Conservation (phyloP, 1,140 invertebrate species). For the Holotrichia oblita region DNA sequence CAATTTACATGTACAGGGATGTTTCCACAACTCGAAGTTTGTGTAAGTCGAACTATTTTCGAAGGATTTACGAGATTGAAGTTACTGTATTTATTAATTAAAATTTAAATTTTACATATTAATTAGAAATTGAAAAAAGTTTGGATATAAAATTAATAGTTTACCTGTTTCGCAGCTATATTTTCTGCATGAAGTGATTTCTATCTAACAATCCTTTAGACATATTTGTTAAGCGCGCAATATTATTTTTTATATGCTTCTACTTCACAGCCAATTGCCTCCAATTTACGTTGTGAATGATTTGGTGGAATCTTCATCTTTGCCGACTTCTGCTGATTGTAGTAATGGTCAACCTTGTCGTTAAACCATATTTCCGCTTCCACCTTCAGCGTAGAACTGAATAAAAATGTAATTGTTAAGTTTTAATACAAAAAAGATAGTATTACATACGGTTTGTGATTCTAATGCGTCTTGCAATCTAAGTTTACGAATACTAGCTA, state of each 20-base stretch:
- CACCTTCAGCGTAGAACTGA: slow-evolving; percentile 85
- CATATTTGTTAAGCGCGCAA: slow-evolving; percentile 74
- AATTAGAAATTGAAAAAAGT: no score
- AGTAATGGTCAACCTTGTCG: slow-evolving; percentile 83
- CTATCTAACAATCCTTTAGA: slow-evolving; percentile 74
- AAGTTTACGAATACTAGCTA: slow-evolving; percentile 75
- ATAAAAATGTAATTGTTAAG: slow-evolving; percentile 45
- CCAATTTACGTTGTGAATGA: slow-evolving; percentile 82
- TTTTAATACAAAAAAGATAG: slow-evolving; percentile 34
- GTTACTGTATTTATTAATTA: no score
- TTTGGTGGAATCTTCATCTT: slow-evolving; percentile 88
- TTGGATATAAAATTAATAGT: no score
- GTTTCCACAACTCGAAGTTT: no score
- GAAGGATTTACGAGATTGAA: no score
- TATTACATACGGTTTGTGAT: slow-evolving; percentile 77
- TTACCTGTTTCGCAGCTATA: slow-evolving; percentile 73
- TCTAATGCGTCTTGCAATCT: slow-evolving; percentile 84
- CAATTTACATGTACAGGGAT: no score
- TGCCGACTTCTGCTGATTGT: slow-evolving; percentile 80
- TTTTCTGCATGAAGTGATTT: slow-evolving; percentile 81
- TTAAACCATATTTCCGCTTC: slow-evolving; percentile 90
- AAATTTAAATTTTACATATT: no score
- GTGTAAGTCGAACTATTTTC: no score
- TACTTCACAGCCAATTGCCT: slow-evolving; percentile 83
- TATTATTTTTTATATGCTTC: slow-evolving; percentile 72